Evolutionary conservation across 2,888 invertebrate species (phyloP).

Genomic region (Rhagonycha fulva): DNA sequence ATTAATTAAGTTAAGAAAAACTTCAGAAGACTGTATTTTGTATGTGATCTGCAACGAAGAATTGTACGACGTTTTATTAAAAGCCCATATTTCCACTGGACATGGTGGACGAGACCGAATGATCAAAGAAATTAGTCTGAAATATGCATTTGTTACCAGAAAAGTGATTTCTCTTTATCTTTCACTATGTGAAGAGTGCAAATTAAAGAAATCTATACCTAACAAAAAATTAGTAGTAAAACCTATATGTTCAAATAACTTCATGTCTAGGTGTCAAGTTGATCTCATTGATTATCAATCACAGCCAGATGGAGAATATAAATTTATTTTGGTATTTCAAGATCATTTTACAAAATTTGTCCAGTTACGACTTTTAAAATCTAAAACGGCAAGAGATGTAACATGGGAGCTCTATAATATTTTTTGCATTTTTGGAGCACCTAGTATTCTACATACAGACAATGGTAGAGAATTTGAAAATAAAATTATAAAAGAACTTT

Average conservation of each 20-base stretch:
- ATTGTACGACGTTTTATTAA: background rate
- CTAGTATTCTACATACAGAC: conserved; percentile 21
- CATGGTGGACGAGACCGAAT: background rate
- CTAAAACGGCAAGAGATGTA: conserved; percentile 13
- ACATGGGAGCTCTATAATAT: conserved; percentile 17
- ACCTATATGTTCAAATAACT: conserved; percentile 31
- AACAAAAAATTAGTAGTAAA: conserved; percentile 42
- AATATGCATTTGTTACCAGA: conserved; percentile 6
- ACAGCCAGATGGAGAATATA: conserved; percentile 17
- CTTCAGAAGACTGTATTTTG: too few species aligned
- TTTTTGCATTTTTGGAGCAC: conserved; percentile 29
- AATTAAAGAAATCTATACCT: conserved; percentile 30
- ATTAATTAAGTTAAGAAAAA: too few species aligned
- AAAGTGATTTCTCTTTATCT: conserved; percentile 23
- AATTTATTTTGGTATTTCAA: conserved; percentile 25
- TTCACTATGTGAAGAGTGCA: conserved; percentile 19
- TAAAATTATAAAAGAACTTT: background rate
- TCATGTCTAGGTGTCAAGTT: conserved; percentile 10
- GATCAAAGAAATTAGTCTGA: background rate
- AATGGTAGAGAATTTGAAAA: conserved; percentile 19
- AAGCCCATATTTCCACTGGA: background rate
- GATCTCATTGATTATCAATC: conserved; percentile 25
- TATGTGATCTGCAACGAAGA: too few species aligned
- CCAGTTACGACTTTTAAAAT: conserved; percentile 2
- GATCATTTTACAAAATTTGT: conserved; percentile 24